These are phyloP conservation scores for Coreoperca whiteheadi DNA, from an alignment of 2,113 vertebrate species.

Conservation along the genomic window DNA sequence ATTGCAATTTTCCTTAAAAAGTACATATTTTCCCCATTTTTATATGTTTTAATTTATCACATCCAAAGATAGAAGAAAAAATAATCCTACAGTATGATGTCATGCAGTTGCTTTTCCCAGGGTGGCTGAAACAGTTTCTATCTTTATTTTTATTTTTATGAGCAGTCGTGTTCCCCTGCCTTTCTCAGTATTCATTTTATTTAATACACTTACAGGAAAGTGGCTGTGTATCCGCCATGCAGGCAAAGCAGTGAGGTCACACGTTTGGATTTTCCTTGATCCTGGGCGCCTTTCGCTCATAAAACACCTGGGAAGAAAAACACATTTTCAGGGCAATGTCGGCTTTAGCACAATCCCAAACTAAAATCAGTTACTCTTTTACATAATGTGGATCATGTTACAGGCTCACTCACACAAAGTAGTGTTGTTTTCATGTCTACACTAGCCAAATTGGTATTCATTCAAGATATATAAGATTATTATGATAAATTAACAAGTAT, in stretches of 20 bases:
- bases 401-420: not conserved
- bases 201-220: constrained; percentile 66
- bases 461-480: not conserved
- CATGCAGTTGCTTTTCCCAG: constrained; percentile 26
- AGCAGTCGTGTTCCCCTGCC: constrained; percentile 34
- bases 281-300: constrained; percentile 40
- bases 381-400: not conserved
- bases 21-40: not conserved
- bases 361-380: constrained; percentile 10
- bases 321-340: not conserved
- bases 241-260: constrained; percentile 64
- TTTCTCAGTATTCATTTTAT: constrained; percentile 56
- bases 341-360: not conserved
- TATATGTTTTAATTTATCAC: constrained; percentile 35
- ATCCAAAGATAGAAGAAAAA: constrained; percentile 31
- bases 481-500: not conserved
- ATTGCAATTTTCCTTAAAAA: not conserved
- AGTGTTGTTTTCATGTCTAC: not conserved
- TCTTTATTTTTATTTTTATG: constrained; percentile 56
- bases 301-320: constrained; percentile 59
- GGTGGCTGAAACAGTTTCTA: constrained; percentile 40
- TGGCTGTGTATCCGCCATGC: constrained; percentile 47
- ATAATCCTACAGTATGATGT: constrained; percentile 33
- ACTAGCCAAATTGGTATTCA: not conserved
- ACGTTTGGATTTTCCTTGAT: constrained; percentile 58